A percentile compares a stretch with the other conserved stretches of the same genome.
Evolutionary conservation across 2,797 vertebrate genomes (phyloP).

Genomic region (Adrianichthys oophorus): DNA sequence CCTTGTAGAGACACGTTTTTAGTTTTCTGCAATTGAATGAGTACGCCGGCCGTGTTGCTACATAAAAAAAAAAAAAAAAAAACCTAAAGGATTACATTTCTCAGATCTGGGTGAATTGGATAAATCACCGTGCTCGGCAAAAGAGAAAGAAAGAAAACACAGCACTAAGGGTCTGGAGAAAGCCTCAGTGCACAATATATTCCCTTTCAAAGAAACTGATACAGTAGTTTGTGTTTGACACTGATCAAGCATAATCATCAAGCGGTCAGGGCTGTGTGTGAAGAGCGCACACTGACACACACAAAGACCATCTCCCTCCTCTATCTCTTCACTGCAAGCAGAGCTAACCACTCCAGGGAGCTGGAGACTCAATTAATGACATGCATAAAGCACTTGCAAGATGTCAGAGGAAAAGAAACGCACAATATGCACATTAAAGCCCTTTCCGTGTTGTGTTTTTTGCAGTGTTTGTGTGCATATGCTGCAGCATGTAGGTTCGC

Average conservation of each 20-base stretch:
- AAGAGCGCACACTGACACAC: slow-evolving; percentile 29
- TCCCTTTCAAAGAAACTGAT: slow-evolving; percentile 71
- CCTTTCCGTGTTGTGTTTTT: slow-evolving; percentile 24
- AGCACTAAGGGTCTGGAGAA: slow-evolving; percentile 58
- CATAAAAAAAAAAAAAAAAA: slow-evolving; percentile 26
- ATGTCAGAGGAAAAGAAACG: slow-evolving; percentile 66
- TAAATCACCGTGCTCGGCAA: slow-evolving; percentile 50
- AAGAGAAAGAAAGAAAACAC: slow-evolving; percentile 15
- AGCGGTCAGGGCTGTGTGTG: slow-evolving; percentile 52
- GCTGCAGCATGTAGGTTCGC: slow-evolving; percentile 41
- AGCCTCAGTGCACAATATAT: slow-evolving; percentile 67
- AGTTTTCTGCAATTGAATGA: slow-evolving; percentile 32
- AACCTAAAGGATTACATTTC: slow-evolving; percentile 34
- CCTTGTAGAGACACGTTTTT: slow-evolving; percentile 4
- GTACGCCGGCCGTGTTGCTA: slow-evolving; percentile 26
- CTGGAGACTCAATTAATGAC: slow-evolving; percentile 77
- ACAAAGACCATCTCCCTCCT: slow-evolving; percentile 52
- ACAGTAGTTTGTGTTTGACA: slow-evolving; percentile 75
- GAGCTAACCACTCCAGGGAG: slow-evolving; percentile 75
- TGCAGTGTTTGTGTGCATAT: slow-evolving; percentile 8
- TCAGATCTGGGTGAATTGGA: slow-evolving; percentile 58
- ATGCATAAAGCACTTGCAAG: slow-evolving; percentile 70
- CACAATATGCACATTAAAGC: slow-evolving; percentile 68
- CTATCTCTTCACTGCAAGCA: slow-evolving; percentile 57
- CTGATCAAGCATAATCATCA: slow-evolving; percentile 78